Base-by-base conservation (phyloP, 2,797 vertebrate genomes). In the Karalla daura region DNA sequence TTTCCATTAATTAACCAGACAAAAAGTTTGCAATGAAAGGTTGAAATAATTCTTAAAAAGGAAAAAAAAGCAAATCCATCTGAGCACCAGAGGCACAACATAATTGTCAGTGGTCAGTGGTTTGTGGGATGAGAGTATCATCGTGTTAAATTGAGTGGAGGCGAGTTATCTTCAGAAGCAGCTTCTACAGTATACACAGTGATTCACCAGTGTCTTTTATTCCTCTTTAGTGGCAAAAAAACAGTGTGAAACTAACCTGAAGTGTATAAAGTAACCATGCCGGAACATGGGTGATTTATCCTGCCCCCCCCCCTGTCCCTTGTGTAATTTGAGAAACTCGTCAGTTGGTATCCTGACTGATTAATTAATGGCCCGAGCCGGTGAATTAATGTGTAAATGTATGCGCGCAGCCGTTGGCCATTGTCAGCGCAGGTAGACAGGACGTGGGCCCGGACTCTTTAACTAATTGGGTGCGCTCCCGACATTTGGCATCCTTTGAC, bases 381-480 rank as follows among this genome's bases (percentile, higher is more conserved):
- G 74, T 86, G 87, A 88, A 89, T 90, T 85, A 87, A 85, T 78
- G 81, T 88, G 87, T 74, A 88, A 85, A 90, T 89, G 76, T 86
- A 88, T 83, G 84, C 63, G 2, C 6, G 41, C 70, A 59, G 81
- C 86, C 80, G 23, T 56, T 46, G 78, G 87, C 86, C 67, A 74
- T 80, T 85, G 84, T 88, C 83, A 80, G 72, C 1, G 5, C 81
- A 91, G 86, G 86, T 90, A 84, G 89, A 84, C 86, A 90, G 85
- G 89, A 86, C 85, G 88, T 84, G 86, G 78, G 83, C 70, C 51
- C 5, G 5, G 65, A 60, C 85, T 81, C 74, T 85, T 87, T 76
- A 84, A 79, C 87, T 90, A 90, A 89, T 89, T 90, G 87, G 85
- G 59, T 80, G 73, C 76, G 68, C 84, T 84, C 36, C 50, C 53